phyloP scores from a whole-genome alignment of 2,113 vertebrate species.

The Peromyscus maniculatus region DNA sequence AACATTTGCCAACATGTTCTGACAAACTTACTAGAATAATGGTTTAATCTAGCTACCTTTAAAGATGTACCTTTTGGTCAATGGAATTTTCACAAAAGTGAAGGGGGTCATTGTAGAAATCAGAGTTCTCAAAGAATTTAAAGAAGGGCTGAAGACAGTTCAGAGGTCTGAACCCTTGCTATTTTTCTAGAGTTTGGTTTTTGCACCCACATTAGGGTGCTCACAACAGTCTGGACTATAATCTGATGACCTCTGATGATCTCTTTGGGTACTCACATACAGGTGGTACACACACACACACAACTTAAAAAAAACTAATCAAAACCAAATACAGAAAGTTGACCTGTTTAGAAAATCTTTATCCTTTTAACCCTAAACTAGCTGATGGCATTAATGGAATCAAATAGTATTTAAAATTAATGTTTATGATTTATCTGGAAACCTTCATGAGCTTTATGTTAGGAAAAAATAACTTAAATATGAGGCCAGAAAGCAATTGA shows the following conservation, averaged over 20 bases:
- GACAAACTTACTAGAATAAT: neutral
- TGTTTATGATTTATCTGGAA: neutral
- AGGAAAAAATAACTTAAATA: constrained; percentile 21
- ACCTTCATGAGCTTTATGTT: neutral
- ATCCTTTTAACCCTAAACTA: neutral
- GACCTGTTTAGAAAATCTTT: neutral
- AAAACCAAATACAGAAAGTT: neutral
- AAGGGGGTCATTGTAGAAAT: neutral
- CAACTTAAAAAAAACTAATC: neutral
- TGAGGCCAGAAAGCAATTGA: neutral
- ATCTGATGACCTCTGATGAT: neutral
- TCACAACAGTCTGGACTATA: neutral
- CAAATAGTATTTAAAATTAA: neutral
- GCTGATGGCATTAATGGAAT: neutral
- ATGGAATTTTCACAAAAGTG: neutral
- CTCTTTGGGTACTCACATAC: neutral
- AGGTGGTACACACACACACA: neutral
- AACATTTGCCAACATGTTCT: neutral
- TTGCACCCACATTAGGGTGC: neutral
- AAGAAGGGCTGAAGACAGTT: neutral
- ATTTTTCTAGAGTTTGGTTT: neutral
- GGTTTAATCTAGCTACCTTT: neutral
- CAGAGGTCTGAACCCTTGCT: too few relatives aligned
- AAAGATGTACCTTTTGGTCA: neutral
- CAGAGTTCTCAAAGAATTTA: neutral